Conservation (phyloP, 2,888 invertebrate species). For the Polydrusus pterygomalis region DNA sequence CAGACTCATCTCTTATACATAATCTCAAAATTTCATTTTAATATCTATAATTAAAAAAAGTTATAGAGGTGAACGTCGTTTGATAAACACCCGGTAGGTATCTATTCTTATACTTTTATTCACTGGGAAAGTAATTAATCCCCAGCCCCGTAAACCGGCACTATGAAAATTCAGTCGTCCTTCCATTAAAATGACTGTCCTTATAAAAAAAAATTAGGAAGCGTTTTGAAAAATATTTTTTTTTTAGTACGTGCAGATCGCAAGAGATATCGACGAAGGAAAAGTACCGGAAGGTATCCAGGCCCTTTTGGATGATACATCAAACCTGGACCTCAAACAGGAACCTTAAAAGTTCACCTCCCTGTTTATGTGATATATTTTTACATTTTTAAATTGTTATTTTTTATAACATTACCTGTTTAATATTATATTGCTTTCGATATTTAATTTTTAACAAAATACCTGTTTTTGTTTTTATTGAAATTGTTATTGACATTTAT, state of each 20-base stretch:
- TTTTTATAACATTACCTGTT: conserved; percentile 11
- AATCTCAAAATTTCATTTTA: no score
- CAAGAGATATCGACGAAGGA: conserved; percentile 87
- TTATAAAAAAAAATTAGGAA: no score
- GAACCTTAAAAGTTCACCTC: conserved; percentile 37
- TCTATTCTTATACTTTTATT: no score
- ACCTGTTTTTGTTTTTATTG: neutral
- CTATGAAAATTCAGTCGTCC: no score
- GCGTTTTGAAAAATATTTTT: conserved; percentile 48
- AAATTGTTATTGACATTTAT: neutral
- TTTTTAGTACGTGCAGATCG: conserved; percentile 87
- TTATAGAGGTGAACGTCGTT: no score
- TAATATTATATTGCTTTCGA: conserved; percentile 10
- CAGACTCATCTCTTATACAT: no score
- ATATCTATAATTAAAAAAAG: no score
- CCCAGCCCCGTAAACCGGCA: neutral
- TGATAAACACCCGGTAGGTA: no score
- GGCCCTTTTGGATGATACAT: conserved; percentile 80
- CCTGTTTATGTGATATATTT: conserved; percentile 44
- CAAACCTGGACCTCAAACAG: conserved; percentile 50
- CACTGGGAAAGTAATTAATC: no score
- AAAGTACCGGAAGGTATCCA: conserved; percentile 86
- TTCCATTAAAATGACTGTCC: no score
- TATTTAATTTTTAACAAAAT: neutral
- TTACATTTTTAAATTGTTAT: conserved; percentile 11